Evolutionary conservation across 2,888 invertebrate species (phyloP).

Genomic region (Drosophila koepferae): DNA sequence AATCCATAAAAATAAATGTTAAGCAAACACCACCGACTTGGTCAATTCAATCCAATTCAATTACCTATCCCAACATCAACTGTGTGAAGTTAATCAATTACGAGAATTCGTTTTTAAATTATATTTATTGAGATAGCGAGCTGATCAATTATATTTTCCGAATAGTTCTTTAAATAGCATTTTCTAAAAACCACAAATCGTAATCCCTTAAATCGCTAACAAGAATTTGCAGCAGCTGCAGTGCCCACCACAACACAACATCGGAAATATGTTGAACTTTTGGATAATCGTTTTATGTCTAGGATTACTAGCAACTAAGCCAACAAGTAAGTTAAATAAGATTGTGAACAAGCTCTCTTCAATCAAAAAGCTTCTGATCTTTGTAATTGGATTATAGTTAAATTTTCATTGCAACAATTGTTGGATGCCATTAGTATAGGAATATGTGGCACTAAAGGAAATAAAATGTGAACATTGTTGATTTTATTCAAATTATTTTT

Average conservation of each 20-base stretch:
- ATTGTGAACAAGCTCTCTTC: not conserved
- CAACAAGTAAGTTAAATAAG: slow-evolving; percentile 81
- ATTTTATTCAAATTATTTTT: too few species aligned
- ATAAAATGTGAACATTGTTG: too few species aligned
- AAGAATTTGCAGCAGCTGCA: slow-evolving; percentile 18
- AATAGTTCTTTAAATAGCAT: slow-evolving; percentile 21
- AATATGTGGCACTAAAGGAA: too few species aligned
- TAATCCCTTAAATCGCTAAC: slow-evolving; percentile 25
- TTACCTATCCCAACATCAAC: slow-evolving; percentile 31
- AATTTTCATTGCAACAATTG: too few species aligned
- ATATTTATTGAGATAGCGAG: slow-evolving; percentile 1
- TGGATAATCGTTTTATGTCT: slow-evolving; percentile 84
- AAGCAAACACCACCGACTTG: slow-evolving; percentile 63
- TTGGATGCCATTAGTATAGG: too few species aligned
- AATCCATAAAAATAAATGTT: slow-evolving; percentile 26
- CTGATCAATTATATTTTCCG: not conserved
- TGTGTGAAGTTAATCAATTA: slow-evolving; percentile 73
- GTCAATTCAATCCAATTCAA: slow-evolving; percentile 27
- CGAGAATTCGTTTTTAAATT: slow-evolving; percentile 19
- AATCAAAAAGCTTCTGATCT: not conserved
- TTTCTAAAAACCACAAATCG: slow-evolving; percentile 15
- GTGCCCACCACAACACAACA: slow-evolving; percentile 30
- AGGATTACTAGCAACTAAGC: slow-evolving; percentile 82
- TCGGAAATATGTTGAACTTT: slow-evolving; percentile 81
- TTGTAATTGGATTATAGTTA: not conserved